Evolutionary conservation across 2,888 invertebrate genomes (phyloP).

Genomic region (Tromatobia lineatoria): DNA sequence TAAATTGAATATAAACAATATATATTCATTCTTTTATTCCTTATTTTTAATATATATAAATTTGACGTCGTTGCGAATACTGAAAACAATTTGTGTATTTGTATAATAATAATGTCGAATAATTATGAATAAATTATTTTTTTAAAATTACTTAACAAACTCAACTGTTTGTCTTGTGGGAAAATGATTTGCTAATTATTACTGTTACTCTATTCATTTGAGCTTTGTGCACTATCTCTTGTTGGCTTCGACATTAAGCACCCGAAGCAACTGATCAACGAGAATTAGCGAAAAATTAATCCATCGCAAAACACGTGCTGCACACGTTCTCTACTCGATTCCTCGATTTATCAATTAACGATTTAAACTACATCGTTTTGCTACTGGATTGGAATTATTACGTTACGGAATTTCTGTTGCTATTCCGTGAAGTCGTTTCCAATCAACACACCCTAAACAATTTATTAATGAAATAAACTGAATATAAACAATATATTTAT

Average conservation of each 20-base stretch:
- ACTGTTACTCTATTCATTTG: conserved; percentile 40
- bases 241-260: conserved; percentile 5
- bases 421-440: neutral
- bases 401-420: neutral
- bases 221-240: conserved; percentile 9
- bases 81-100: too few species aligned
- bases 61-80: too few species aligned
- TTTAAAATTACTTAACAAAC: too few species aligned
- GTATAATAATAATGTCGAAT: too few species aligned
- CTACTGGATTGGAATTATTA: conserved; percentile 7
- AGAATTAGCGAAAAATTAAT: conserved; percentile 40
- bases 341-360: conserved; percentile 27
- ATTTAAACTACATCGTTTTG: neutral
- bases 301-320: conserved; percentile 5
- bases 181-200: neutral
- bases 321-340: conserved; percentile 12
- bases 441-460: neutral
- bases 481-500: too few species aligned
- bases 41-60: too few species aligned
- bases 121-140: too few species aligned
- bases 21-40: too few species aligned
- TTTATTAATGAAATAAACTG: too few species aligned
- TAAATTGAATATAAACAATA: too few species aligned
- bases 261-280: conserved; percentile 10
- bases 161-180: too few species aligned